These are phyloP conservation scores for Hydrotaea cyrtoneurina DNA, from an alignment of 2,888 invertebrate species.

Conservation along the genomic window DNA sequence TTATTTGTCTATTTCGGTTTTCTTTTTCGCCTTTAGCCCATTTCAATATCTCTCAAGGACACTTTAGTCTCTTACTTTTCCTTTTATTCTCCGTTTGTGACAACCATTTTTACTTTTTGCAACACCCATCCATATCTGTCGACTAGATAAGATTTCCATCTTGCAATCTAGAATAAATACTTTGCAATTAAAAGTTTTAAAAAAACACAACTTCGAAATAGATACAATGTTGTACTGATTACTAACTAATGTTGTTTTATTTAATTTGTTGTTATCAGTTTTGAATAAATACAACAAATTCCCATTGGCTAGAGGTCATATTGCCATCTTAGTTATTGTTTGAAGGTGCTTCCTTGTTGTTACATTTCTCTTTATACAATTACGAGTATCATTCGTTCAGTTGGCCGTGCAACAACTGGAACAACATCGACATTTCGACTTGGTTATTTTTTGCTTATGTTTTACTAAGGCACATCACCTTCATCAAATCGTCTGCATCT, in stretches of 20 bases:
- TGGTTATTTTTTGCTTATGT: constrained; percentile 17
- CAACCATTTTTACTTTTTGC: no score
- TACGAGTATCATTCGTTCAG: background rate
- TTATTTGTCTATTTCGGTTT: no score
- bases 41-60: no score
- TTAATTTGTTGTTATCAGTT: background rate
- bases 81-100: no score
- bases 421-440: background rate
- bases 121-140: no score
- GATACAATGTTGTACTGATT: background rate
- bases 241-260: background rate
- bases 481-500: constrained; percentile 26
- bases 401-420: background rate
- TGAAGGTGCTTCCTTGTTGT: background rate
- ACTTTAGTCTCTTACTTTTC: no score
- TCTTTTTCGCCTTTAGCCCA: no score
- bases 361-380: background rate
- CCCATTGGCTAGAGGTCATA: background rate
- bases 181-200: background rate
- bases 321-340: background rate
- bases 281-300: background rate
- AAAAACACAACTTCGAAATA: background rate
- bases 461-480: background rate
- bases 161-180: background rate
- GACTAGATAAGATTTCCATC: background rate